A percentile compares a stretch with the other conserved stretches of the same genome.
phyloP scores from a whole-genome alignment of 2,113 vertebrate genomes.

The Callipepla squamata region DNA sequence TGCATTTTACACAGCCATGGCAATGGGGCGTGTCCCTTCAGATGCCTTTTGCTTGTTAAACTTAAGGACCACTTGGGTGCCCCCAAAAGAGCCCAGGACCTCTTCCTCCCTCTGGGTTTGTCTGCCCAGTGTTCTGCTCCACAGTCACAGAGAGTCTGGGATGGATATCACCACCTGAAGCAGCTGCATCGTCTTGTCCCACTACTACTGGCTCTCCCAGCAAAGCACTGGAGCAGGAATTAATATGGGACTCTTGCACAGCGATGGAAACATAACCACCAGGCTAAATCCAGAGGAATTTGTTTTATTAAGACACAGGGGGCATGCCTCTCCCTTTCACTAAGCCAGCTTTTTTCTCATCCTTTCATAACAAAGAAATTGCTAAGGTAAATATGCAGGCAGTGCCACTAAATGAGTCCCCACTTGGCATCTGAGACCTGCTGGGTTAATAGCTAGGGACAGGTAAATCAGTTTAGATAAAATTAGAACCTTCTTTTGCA shows the following conservation, averaged over 20 bases:
- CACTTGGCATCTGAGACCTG: background rate
- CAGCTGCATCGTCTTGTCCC: background rate
- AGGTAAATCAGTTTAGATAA: background rate
- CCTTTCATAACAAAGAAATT: conserved; percentile 38
- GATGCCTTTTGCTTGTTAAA: background rate
- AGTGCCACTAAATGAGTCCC: background rate
- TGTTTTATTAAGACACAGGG: conserved; percentile 43
- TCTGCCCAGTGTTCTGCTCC: background rate
- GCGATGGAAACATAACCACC: conserved; percentile 15
- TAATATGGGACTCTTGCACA: conserved; percentile 9
- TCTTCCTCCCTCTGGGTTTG: background rate
- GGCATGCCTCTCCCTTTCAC: conserved; percentile 30
- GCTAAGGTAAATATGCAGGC: background rate
- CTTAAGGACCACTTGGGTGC: background rate
- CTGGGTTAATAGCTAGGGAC: background rate
- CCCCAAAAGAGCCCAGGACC: background rate
- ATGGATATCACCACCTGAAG: background rate
- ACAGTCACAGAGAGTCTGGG: background rate
- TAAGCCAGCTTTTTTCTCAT: background rate
- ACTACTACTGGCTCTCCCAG: background rate
- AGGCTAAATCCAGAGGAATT: background rate
- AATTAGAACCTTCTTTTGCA: conserved; percentile 13
- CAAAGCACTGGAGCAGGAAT: conserved; percentile 16
- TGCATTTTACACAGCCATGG: conserved; percentile 36
- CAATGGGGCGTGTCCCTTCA: background rate